These are phyloP conservation scores for Bradypodion pumilum DNA, from an alignment of 2,797 vertebrate genomes.

Conservation along the genomic window DNA sequence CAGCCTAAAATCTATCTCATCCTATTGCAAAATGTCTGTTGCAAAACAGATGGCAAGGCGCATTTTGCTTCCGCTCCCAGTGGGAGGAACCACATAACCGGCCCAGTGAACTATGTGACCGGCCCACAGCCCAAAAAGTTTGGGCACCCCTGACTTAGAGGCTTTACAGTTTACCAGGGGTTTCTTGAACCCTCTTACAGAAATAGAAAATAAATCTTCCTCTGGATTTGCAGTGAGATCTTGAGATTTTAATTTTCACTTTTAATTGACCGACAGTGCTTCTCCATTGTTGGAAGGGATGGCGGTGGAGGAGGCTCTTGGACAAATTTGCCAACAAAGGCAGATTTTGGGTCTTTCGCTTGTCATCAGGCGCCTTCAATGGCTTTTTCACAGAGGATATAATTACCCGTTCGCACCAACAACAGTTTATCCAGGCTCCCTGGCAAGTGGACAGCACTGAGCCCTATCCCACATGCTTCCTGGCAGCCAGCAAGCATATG, in stretches of 20 bases:
- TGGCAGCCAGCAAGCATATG: background rate
- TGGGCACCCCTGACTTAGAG: no score
- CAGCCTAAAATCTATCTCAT: no score
- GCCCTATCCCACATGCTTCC: background rate
- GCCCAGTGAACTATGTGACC: no score
- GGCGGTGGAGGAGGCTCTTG: constrained; percentile 21
- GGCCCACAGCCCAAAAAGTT: no score
- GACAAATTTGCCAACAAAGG: constrained; percentile 50
- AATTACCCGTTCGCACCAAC: constrained; percentile 47
- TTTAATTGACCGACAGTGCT: no score
- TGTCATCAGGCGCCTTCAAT: constrained; percentile 47
- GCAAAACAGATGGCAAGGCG: no score
- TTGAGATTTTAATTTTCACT: no score
- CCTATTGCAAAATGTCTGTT: no score
- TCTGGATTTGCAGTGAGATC: background rate
- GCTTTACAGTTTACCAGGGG: background rate
- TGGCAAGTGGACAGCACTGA: constrained; percentile 4
- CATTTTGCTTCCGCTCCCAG: no score
- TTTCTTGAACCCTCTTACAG: background rate
- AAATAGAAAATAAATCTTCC: background rate
- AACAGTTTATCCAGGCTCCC: constrained; percentile 34
- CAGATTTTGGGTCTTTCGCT: constrained; percentile 52
- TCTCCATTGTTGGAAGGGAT: no score
- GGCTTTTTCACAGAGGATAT: constrained; percentile 39
- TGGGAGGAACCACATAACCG: no score